Base-by-base conservation (phyloP, 2,888 invertebrate species). In the Petrolisthes manimaculis region DNA sequence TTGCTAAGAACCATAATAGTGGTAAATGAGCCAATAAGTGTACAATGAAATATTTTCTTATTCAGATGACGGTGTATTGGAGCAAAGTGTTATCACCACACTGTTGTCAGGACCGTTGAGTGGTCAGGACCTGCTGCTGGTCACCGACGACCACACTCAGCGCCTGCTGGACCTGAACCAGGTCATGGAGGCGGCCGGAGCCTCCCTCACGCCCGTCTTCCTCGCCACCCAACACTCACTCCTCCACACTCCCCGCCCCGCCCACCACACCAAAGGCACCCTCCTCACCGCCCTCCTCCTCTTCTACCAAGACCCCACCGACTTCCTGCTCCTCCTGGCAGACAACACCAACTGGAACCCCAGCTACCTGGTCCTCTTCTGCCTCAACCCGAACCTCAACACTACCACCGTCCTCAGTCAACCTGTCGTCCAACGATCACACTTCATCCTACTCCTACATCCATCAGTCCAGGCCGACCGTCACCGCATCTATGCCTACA, bases 151-250 rank as follows among this genome's bases (percentile, higher is more conserved):
- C 71, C 71, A 71, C 71, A 71, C n/a, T n/a, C 71, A 71, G 6
- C 21, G n/a, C 71, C 71, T 71, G 21, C 71, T 71, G 21, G 71
- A 71, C 21, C 18, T 71, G 14, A 3, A 21, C 6, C 71, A n/a
- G 71, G 71, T 71, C 21, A 4, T 71, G 71, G 14, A 14, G n/a
- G n/a, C 14, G n/a, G 71, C 71, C 6, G 71, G 71, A 71, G 6
- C n/a, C 18, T 71, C 71, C 21, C 4, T 71, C 71, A 71, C 71
- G 12, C 71, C 71, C n/a, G 71, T 71, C 71, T n/a, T 18, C 18
- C 71, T n/a, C 71, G 37, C 37, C 37, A 71, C 71, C 71, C 71
- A 71, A 71, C 14, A 71, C 18, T 71, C 71, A 71, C 71, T 71
- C 18, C 71, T 71, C 71, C 21, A 71, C 21, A n/a, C 14, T 71